Conservation (phyloP, 2,888 invertebrate genomes). For the Ptychoptera contaminata region DNA sequence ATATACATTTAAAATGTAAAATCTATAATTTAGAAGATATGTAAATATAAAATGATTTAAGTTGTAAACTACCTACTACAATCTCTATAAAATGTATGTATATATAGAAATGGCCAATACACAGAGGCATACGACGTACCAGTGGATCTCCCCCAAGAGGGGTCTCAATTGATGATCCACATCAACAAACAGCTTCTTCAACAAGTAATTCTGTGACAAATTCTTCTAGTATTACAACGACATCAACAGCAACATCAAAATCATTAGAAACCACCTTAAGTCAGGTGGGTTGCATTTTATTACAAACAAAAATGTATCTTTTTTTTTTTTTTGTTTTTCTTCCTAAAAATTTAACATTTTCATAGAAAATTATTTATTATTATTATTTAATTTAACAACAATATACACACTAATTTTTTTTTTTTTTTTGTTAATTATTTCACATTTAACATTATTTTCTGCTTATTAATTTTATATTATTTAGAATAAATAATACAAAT, state of each 20-base stretch:
- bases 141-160: slow-evolving; percentile 41
- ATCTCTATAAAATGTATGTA: background rate
- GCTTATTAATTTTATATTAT: no score
- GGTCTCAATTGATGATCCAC: slow-evolving; percentile 15
- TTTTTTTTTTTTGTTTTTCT: background rate
- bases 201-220: background rate
- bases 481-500: no score
- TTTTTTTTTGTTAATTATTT: no score
- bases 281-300: slow-evolving; percentile 8
- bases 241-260: slow-evolving; percentile 30
- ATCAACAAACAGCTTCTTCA: background rate
- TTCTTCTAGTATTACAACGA: background rate
- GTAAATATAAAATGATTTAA: background rate
- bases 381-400: no score
- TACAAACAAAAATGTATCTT: background rate
- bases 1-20: no score
- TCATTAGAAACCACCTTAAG: slow-evolving; percentile 33
- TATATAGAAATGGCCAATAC: slow-evolving; percentile 62
- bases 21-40: background rate
- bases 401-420: no score
- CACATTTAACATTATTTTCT: no score
- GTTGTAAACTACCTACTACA: background rate
- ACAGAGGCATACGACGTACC: slow-evolving; percentile 63
- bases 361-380: no score
- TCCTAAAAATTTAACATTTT: no score